Evolutionary conservation across 1,140 invertebrate genomes (phyloP).

Genomic region (Asobara japonica): DNA sequence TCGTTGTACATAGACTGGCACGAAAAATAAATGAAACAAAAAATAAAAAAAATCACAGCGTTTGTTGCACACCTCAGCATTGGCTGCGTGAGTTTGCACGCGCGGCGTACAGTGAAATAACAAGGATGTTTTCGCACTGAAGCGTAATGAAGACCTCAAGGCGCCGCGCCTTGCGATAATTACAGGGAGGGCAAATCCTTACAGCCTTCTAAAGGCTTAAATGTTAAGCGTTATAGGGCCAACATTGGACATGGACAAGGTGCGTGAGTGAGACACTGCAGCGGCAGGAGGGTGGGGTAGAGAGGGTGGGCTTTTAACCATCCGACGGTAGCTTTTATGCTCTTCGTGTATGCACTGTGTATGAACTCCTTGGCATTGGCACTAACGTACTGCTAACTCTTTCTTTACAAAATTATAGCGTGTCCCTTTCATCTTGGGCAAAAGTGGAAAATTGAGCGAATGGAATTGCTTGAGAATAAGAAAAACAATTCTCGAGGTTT

Average conservation of each 20-base stretch:
- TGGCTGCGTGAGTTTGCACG: slow-evolving; percentile 30
- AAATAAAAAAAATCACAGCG: background rate
- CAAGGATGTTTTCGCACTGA: slow-evolving; percentile 56
- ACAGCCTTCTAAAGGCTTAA: slow-evolving; percentile 68
- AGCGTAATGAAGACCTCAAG: slow-evolving; percentile 67
- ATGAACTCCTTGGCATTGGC: background rate
- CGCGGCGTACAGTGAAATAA: slow-evolving; percentile 61
- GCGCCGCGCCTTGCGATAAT: slow-evolving; percentile 67
- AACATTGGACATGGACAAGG: background rate
- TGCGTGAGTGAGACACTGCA: slow-evolving; percentile 15
- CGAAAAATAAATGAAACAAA: background rate
- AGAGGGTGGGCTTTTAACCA: slow-evolving; percentile 36
- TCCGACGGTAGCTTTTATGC: slow-evolving; percentile 64
- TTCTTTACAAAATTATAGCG: slow-evolving; percentile 20
- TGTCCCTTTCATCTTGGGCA: slow-evolving; percentile 14
- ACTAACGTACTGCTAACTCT: slow-evolving; percentile 6
- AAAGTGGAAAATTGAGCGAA: background rate
- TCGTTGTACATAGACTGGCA: slow-evolving; percentile 35
- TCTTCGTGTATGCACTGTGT: slow-evolving; percentile 11
- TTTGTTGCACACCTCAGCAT: background rate
- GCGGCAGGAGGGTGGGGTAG: background rate
- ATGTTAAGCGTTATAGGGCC: slow-evolving; percentile 66
- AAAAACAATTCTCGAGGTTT: background rate
- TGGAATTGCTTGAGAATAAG: background rate
- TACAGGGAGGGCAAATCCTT: slow-evolving; percentile 66